phyloP scores from a whole-genome alignment of 2,797 vertebrate species.

The Megalops cyprinoides region DNA sequence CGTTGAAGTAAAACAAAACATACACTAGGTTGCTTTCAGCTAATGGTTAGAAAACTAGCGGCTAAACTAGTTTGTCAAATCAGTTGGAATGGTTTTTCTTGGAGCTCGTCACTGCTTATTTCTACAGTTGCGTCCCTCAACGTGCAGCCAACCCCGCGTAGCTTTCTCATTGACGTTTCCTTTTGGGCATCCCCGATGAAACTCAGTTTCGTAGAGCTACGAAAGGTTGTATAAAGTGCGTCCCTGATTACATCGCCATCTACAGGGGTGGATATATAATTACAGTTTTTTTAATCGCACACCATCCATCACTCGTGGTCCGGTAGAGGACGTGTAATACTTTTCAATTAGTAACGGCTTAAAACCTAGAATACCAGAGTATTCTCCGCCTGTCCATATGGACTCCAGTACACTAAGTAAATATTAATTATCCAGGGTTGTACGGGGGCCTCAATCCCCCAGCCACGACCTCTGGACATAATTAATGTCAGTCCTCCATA shows the following conservation, averaged over 20 bases:
- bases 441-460: too few species aligned
- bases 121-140: neutral
- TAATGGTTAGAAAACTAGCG: neutral
- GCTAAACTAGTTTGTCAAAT: neutral
- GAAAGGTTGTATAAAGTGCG: neutral
- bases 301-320: too few species aligned
- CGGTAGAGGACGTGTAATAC: too few species aligned
- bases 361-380: neutral
- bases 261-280: neutral
- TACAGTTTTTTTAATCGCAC: conserved; percentile 8
- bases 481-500: too few species aligned
- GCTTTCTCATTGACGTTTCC: neutral
- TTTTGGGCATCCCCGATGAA: neutral
- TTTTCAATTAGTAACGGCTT: neutral
- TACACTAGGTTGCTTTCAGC: too few species aligned
- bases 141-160: neutral
- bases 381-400: neutral
- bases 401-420: neutral
- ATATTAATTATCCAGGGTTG: neutral
- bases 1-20: neutral
- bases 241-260: conserved; percentile 15
- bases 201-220: neutral
- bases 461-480: neutral
- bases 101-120: neutral
- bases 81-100: neutral